Evolutionary conservation across 2,797 vertebrate genomes (phyloP).

Genomic region (Cygnus olor): DNA sequence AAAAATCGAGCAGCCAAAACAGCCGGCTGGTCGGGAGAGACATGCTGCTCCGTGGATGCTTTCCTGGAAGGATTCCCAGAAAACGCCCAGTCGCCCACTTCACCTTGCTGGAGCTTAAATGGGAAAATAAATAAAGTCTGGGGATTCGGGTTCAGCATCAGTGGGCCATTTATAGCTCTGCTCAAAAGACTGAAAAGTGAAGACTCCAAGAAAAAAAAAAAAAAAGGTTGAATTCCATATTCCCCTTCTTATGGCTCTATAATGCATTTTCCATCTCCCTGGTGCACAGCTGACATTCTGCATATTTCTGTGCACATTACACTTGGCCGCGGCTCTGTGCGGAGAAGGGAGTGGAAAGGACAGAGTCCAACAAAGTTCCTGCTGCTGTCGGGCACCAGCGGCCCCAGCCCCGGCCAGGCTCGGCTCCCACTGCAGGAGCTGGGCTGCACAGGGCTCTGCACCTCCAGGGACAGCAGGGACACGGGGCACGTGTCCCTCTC

Average conservation of each 20-base stretch:
- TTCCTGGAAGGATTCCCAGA: background rate
- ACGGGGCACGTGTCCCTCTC: rapidly evolving
- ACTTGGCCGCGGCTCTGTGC: background rate
- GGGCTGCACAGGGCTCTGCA: rapidly evolving
- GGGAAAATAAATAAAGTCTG: background rate
- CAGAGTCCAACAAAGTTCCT: background rate
- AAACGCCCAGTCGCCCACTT: background rate
- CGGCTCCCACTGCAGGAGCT: rapidly evolving
- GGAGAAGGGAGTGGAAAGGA: background rate
- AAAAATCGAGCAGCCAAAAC: background rate
- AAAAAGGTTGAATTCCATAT: conserved; percentile 11
- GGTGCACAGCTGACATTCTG: conserved; percentile 45
- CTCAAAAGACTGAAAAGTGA: background rate
- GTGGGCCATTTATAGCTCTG: background rate
- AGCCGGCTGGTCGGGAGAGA: background rate
- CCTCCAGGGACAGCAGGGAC: background rate
- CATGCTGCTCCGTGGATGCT: background rate
- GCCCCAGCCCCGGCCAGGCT: rapidly evolving
- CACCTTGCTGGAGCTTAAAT: background rate
- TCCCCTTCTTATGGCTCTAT: background rate
- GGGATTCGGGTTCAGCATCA: background rate
- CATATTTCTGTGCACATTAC: background rate
- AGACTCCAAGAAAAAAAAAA: background rate
- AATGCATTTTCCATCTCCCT: conserved; percentile 28
- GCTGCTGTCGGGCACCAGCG: background rate